A percentile compares a stretch with the other conserved stretches of the same genome.
These are phyloP conservation scores for Vanessa tameamea DNA, from an alignment of 1,140 invertebrate species.

Conservation along the genomic window DNA sequence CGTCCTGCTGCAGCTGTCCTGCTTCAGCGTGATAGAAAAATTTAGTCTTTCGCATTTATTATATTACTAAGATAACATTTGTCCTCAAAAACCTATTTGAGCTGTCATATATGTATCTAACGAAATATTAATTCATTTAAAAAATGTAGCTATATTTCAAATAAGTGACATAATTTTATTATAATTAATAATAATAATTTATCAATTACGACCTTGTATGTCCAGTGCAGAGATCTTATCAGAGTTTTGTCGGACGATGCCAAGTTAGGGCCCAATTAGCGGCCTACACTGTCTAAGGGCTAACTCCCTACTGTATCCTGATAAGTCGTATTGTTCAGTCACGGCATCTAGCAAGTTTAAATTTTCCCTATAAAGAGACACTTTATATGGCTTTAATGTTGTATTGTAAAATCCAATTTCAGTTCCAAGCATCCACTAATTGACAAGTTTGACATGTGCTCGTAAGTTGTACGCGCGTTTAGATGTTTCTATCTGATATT, in stretches of 20 bases:
- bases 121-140: too few relatives aligned
- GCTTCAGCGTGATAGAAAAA: too few relatives aligned
- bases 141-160: too few relatives aligned
- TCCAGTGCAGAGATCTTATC: conserved; percentile 25
- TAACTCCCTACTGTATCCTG: conserved; percentile 50
- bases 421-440: conserved; percentile 23
- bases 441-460: conserved; percentile 30
- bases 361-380: conserved; percentile 62
- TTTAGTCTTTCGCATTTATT: too few relatives aligned
- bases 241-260: conserved; percentile 43
- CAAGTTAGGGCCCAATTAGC: conserved; percentile 69
- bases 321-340: conserved; percentile 65
- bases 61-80: too few relatives aligned
- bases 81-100: too few relatives aligned
- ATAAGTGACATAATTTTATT: not conserved
- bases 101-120: too few relatives aligned
- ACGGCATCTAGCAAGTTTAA: conserved; percentile 66
- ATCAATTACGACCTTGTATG: conserved; percentile 5
- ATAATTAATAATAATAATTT: not conserved
- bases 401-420: conserved; percentile 35
- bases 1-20: too few relatives aligned
- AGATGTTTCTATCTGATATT: conserved; percentile 5
- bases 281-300: conserved; percentile 45
- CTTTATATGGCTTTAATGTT: conserved; percentile 54
- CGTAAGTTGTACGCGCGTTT: conserved; percentile 9